Base-by-base conservation (phyloP, 2,113 vertebrate species). In the Limanda limanda region DNA sequence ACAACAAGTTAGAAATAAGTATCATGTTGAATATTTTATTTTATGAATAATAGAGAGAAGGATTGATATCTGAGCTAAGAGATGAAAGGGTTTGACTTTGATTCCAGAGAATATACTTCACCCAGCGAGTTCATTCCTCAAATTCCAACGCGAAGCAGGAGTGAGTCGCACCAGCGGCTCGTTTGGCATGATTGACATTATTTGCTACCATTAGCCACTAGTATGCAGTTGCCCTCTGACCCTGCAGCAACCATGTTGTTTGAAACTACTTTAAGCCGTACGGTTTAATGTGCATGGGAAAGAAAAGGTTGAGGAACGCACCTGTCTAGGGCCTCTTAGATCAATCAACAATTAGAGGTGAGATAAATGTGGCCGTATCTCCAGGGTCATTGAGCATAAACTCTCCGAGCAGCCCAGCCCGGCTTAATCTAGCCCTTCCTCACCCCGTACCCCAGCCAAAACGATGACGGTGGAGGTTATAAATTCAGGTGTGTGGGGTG, bases 121-220 rank as follows among this genome's bases (percentile, higher is more conserved):
- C 82, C 83, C 81, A 74, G 37, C 68, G 63, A 87, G 82, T 74
- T 91, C 91, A 94, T 95, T 94, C 94, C 88, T 92, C 64, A 82
- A 85, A 95, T 95, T 95, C 95, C 93, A 88, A 78, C 61, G 72
- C 73, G 89, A 92, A 86, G 84, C 85, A 81, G 76, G 68, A 89
- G 78, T 76, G 68, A 86, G 91, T 88, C 90, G 87, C 78, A 80
- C 91, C 89, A 91, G 80, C 82, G 84, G 91, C 90, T 94, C 90
- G 87, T 95, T 92, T 92, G 91, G 84, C 80, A 85, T 95, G 95
- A 95, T 93, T 95, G 95, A 95, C 95, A 92, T 91, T 91, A 94
- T 93, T 95, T 94, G 93, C 94, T 94, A 94, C 94, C 93, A 95
- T 94, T 95, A 94, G 93, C 90, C 92, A 85, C 86, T 91, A 92